These are phyloP conservation scores for Puntigrus tetrazona DNA, from an alignment of 2,113 vertebrate species.

Conservation along the genomic window DNA sequence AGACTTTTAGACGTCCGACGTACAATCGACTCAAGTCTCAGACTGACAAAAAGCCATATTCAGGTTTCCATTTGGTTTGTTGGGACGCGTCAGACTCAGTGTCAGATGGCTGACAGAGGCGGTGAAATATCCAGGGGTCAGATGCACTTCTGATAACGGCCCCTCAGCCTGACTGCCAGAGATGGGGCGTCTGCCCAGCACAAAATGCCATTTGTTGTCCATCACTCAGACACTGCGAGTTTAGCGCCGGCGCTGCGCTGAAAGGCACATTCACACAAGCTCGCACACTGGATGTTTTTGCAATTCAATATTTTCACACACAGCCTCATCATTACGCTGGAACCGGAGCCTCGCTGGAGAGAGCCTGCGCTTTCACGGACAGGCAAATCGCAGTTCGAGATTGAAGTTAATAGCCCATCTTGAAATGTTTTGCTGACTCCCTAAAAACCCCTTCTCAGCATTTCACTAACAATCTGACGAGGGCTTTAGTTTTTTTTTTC, in stretches of 20 bases:
- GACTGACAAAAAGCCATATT: constrained; percentile 21
- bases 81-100: neutral
- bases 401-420: constrained; percentile 78
- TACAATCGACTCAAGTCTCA: neutral
- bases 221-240: constrained; percentile 85
- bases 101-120: constrained; percentile 39
- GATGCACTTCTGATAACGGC: constrained; percentile 41
- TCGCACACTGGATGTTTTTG: constrained; percentile 90
- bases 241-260: constrained; percentile 77
- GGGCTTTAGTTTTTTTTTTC: constrained; percentile 46
- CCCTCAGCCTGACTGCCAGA: constrained; percentile 35
- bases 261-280: constrained; percentile 89
- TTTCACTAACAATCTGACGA: constrained; percentile 69
- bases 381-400: constrained; percentile 67
- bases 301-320: constrained; percentile 99
- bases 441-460: constrained; percentile 62
- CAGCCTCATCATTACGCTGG: constrained; percentile 92
- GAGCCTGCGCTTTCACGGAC: constrained; percentile 80
- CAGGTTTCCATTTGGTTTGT: constrained; percentile 28
- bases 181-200: constrained; percentile 49
- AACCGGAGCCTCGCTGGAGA: constrained; percentile 87
- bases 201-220: constrained; percentile 88
- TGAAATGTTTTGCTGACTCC: constrained; percentile 79
- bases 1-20: neutral
- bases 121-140: constrained; percentile 47